A percentile compares a stretch with the other conserved stretches of the same genome.
These are phyloP conservation scores for Phortica okadai DNA, from an alignment of 2,888 invertebrate genomes.

Conservation along the genomic window DNA sequence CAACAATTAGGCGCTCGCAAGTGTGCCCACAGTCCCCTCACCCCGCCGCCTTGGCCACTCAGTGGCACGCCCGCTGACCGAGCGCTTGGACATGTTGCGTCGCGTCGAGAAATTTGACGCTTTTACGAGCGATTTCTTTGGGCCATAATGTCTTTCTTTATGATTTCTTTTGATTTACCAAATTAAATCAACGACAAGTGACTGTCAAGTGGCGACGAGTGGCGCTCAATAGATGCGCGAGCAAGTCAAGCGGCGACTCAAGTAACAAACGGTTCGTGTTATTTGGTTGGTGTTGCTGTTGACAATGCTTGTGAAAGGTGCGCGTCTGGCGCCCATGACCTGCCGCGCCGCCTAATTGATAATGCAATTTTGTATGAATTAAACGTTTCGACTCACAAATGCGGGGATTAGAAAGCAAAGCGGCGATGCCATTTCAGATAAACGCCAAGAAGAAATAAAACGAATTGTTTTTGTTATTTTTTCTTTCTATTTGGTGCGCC, in stretches of 20 bases:
- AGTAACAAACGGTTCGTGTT: not conserved
- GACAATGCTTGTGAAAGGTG: not conserved
- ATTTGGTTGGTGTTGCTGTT: not conserved
- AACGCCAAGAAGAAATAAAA: slow-evolving; percentile 50
- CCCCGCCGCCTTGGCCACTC: slow-evolving; percentile 6
- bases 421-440: slow-evolving; percentile 62
- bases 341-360: slow-evolving; percentile 37
- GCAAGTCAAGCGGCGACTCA: not conserved
- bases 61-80: not conserved
- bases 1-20: slow-evolving; percentile 57
- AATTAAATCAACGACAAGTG: slow-evolving; percentile 61
- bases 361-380: slow-evolving; percentile 38
- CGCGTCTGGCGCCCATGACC: slow-evolving; percentile 37
- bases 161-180: slow-evolving; percentile 60
- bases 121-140: slow-evolving; percentile 60
- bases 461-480: not conserved
- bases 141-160: slow-evolving; percentile 63
- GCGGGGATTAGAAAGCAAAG: slow-evolving; percentile 2
- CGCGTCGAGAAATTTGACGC: slow-evolving; percentile 68
- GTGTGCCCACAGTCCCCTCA: slow-evolving; percentile 45
- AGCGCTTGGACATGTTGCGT: not conserved
- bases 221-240: not conserved
- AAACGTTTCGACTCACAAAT: slow-evolving; percentile 2
- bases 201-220: slow-evolving; percentile 11
- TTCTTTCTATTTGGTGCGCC: slow-evolving; percentile 13